Evolutionary conservation across 2,113 vertebrate species (phyloP), one percentile per base, ranked within the genome.

Genomic region (Podilymbus podiceps): DNA sequence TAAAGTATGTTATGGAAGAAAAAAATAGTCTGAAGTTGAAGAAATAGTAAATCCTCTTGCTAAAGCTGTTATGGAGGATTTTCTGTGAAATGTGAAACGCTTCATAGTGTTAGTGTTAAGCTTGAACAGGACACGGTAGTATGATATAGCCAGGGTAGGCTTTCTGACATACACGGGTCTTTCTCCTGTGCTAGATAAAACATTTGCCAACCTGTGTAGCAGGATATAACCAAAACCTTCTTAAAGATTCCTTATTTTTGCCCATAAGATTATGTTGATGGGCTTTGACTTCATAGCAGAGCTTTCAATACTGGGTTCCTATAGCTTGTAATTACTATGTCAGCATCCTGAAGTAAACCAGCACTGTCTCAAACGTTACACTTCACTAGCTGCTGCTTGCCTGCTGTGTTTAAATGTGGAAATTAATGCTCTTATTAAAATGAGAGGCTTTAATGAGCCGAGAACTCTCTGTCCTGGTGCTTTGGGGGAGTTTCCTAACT

Each of bases 1-100:
- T 96, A 46, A 82, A 74, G 62, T 83, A n/a, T 79, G 24, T 49
- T 83, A 83, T 85, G 78, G 89, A 90, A 74, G 42, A 30, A 89
- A 68, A 93, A 97, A 66, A 52, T 30, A 50, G 52, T 69, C 31
- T 79, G 84, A 92, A 94, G 92, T 63, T 83, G 88, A 59, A 78
- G 93, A 35, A 97, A 96, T 72, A 79, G 66, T 60, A 95, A 95
- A 95, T 97, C 96, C 87, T 96, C 44, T 86, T 76, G 86, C 83
- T 72, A 77, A 89, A 92, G 91, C 85, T 66, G 94, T 90, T 92
- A 58, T 11, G 55, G 95, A 12, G n/a, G 94, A 93, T 96, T 97
- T 97, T 89, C 30, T 92, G 88, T 44, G 64, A 78, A 89, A 88
- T 62, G 52, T 40, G 67, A 66, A 95, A 49, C 44, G 28, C 33